Evolutionary conservation across 2,888 invertebrate species (phyloP).

Genomic region (Lepeophtheirus nordmannii): DNA sequence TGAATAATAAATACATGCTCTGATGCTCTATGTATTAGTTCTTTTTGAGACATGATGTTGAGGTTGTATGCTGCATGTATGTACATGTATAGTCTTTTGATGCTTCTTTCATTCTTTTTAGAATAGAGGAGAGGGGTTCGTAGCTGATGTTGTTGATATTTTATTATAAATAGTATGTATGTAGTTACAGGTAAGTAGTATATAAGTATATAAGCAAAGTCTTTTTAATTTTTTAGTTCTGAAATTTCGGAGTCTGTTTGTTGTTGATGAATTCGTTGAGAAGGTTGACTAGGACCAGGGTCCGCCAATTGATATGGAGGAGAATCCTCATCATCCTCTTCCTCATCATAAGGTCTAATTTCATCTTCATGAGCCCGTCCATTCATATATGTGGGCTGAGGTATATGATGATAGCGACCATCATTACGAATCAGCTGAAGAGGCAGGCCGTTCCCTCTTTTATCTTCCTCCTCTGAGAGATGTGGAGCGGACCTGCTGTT

Average conservation of each 20-base stretch:
- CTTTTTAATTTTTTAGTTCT: neutral
- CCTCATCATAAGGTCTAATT: neutral
- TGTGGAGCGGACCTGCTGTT: neutral
- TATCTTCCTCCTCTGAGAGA: neutral
- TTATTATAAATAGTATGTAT: too few species aligned
- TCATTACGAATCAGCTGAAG: slow-evolving; percentile 2
- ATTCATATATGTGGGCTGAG: neutral
- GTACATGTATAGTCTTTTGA: too few species aligned
- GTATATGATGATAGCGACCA: slow-evolving; percentile 5
- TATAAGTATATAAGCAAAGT: too few species aligned
- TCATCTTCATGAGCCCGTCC: neutral
- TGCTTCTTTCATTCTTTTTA: too few species aligned
- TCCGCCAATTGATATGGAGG: slow-evolving; percentile 7
- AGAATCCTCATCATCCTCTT: neutral
- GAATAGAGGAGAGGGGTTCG: too few species aligned
- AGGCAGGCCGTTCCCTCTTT: neutral
- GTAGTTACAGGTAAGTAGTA: too few species aligned
- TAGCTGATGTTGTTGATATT: too few species aligned
- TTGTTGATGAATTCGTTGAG: neutral
- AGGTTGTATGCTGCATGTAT: too few species aligned
- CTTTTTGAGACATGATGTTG: too few species aligned
- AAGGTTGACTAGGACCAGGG: neutral
- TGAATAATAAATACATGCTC: too few species aligned
- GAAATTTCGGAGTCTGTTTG: neutral
- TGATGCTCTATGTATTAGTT: too few species aligned